Base-by-base conservation (phyloP, 2,888 invertebrate species). In the Tetramorium bicarinatum region DNA sequence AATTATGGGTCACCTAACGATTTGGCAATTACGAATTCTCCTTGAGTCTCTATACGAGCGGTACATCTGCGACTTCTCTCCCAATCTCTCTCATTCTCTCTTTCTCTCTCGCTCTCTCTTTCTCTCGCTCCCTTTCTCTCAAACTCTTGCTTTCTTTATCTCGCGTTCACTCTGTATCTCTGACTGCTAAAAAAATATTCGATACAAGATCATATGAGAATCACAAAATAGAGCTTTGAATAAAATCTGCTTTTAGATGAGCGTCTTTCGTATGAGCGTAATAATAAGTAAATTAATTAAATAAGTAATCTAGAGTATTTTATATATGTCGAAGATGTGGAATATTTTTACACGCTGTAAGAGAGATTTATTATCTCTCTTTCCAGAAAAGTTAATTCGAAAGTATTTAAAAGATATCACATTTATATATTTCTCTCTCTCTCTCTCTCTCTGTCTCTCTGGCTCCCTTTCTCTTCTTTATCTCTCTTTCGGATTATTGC, bases 41-140 rank as follows among this genome's bases (percentile, higher is more conserved):
- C 54, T 64, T 11, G 91, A 92, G 92, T 92, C 90, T 89, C 91
- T 91, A 92, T 91, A 84, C 92, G 92, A 93, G 91, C 91, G 88
- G 85, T 90, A 90, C 87, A 89, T 89, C 85, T 89, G 88, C 91
- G 88, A 90, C 89, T 88, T 87, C 84, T 90, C 54, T 80, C 64
- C 44, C 34, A 80, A 71, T 66, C 34, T 82, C 47, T 56, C 67
- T 79, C 61, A 56, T 83, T 72, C 64, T 85, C 61, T 79, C 41
- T 77, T 49, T 82, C 59, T 83, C 69, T 80, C 72, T 83, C 76
- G 76, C 59, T 82, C 59, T 84, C 76, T 80, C 72, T 83, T 69
- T 69, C 77, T 83, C 83, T 77, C 72, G 69, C 80, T 59, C 38
- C 52, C 75, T 62, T 15, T 47, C 44, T 38, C 3, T 69, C 69